phyloP scores from a whole-genome alignment of 2,797 vertebrate genomes.

The Lacerta viridis region DNA sequence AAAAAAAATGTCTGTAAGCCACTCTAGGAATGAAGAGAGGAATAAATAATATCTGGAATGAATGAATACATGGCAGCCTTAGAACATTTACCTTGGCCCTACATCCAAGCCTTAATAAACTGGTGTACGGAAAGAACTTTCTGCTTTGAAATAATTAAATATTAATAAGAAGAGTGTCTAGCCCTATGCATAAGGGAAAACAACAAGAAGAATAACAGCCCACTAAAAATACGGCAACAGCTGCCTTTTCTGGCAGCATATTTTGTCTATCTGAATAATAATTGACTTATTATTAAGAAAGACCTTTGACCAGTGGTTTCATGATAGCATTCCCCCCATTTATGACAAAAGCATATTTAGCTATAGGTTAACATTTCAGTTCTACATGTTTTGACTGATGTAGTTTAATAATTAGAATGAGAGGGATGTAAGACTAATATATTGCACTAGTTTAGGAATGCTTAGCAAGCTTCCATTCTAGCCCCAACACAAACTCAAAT shows the following conservation, averaged over 20 bases:
- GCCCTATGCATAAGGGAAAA: accelerated
- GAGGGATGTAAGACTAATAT: not conserved
- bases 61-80: not conserved
- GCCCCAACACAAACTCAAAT: not conserved
- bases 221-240: constrained; percentile 9
- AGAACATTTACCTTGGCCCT: too few relatives aligned
- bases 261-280: not conserved
- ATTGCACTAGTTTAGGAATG: not conserved
- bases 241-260: not conserved
- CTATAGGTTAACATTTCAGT: not conserved
- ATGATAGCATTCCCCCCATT: accelerated
- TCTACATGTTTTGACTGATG: not conserved
- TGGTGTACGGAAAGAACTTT: not conserved
- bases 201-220: not conserved
- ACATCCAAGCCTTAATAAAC: not conserved
- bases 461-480: not conserved
- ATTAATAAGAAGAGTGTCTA: constrained; percentile 5
- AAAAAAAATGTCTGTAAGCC: not conserved
- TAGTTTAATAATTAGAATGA: not conserved
- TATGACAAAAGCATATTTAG: not conserved
- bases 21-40: not conserved
- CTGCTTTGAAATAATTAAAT: not conserved
- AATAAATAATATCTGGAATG: not conserved
- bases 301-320: accelerated
- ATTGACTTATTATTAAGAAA: not conserved